A percentile compares a stretch with the other conserved stretches of the same genome.
Evolutionary conservation across 1,140 invertebrate genomes (phyloP).

Genomic region (Lycorma delicatula): DNA sequence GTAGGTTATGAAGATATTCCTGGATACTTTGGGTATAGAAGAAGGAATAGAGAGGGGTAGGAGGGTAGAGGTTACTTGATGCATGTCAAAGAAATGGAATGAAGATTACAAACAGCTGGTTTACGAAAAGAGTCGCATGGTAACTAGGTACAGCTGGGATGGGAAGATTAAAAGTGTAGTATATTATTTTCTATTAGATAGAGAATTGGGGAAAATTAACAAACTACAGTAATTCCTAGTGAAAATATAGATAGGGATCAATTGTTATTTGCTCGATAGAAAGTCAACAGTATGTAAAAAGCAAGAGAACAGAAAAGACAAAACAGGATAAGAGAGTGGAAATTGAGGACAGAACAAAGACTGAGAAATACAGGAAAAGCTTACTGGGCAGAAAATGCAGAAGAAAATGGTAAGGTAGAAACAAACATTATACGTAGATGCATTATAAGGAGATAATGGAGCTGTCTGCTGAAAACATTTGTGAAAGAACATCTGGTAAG

Average conservation of each 20-base stretch:
- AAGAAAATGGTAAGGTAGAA: neutral
- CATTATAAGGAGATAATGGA: neutral
- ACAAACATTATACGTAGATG: too few species aligned
- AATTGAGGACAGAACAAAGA: neutral
- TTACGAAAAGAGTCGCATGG: neutral
- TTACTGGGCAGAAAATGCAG: neutral
- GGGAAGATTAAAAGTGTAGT: neutral
- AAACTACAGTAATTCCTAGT: too few species aligned
- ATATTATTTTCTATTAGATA: neutral
- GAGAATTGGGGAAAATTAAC: neutral
- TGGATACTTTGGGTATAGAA: too few species aligned
- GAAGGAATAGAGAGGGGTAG: too few species aligned
- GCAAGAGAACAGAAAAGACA: neutral
- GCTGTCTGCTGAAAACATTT: neutral
- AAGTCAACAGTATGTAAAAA: neutral
- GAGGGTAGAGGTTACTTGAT: neutral
- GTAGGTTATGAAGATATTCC: too few species aligned
- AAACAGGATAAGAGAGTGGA: neutral
- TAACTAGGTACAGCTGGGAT: slow-evolving; percentile 3
- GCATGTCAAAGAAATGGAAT: neutral
- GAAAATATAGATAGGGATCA: neutral
- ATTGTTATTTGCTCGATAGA: neutral
- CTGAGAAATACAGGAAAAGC: neutral
- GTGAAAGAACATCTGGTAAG: neutral
- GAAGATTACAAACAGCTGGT: slow-evolving; percentile 1